Conservation (phyloP, 2,113 vertebrate species). For the Brachyistius frenatus region DNA sequence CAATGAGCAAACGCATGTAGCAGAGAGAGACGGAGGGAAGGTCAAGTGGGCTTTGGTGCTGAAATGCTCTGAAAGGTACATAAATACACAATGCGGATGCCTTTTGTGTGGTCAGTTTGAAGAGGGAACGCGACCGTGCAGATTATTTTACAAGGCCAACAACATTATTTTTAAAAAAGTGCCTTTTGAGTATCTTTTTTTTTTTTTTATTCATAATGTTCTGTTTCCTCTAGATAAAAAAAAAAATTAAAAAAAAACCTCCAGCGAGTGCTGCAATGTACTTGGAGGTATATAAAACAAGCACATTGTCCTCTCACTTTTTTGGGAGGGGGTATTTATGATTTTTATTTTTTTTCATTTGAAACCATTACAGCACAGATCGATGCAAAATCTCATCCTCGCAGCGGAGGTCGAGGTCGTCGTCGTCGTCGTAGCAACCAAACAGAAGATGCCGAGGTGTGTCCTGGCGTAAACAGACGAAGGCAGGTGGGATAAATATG, state of each 20-base stretch:
- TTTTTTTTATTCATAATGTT: background rate
- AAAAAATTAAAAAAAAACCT: background rate
- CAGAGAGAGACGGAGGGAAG: constrained; percentile 8
- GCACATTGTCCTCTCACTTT: background rate
- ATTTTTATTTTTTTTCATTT: background rate
- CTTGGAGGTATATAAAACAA: background rate
- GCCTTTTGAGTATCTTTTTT: background rate
- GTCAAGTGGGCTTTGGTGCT: constrained; percentile 32
- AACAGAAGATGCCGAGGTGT: constrained; percentile 6
- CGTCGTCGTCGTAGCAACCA: background rate
- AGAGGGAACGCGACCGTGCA: background rate
- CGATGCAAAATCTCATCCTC: constrained; percentile 9
- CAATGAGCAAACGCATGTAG: background rate
- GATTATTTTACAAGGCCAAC: constrained; percentile 13
- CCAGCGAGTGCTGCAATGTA: background rate
- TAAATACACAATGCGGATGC: background rate
- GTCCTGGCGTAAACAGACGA: constrained; percentile 30
- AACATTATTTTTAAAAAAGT: constrained; percentile 3
- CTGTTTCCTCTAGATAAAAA: background rate
- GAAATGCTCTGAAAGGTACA: constrained; percentile 17
- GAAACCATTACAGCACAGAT: background rate
- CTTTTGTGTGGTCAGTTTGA: constrained; percentile 10
- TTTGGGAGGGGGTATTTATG: background rate
- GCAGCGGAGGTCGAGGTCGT: too few relatives aligned
- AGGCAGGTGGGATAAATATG: constrained; percentile 16